Percentiles rank a stretch among this genome's conserved stretches.
These are phyloP conservation scores for Intellagama lesueurii DNA, from an alignment of 2,797 vertebrate species.

Conservation along the genomic window DNA sequence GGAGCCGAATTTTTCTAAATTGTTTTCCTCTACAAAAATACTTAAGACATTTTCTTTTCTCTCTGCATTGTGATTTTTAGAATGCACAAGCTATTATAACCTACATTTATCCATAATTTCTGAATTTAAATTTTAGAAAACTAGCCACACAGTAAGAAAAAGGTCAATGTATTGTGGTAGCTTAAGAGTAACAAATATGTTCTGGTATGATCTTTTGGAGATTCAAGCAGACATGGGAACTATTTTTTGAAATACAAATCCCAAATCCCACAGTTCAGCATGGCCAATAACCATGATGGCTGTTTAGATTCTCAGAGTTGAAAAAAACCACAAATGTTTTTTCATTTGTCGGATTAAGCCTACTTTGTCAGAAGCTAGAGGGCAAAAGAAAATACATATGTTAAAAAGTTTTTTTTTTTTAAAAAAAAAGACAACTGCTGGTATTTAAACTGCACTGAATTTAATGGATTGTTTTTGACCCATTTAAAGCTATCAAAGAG, in stretches of 20 bases:
- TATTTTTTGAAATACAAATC: too few species aligned
- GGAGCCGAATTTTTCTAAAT: neutral
- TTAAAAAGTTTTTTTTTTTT: neutral
- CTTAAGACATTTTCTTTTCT: too few species aligned
- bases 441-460: neutral
- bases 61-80: too few species aligned
- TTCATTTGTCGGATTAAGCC: neutral
- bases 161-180: too few species aligned
- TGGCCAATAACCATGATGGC: too few species aligned
- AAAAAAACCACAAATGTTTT: neutral
- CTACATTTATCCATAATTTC: neutral
- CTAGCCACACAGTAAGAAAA: neutral
- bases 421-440: neutral
- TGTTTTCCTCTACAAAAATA: neutral
- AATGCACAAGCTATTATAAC: too few species aligned
- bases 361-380: neutral
- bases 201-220: neutral
- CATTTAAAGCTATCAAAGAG: neutral
- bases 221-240: too few species aligned
- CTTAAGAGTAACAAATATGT: neutral
- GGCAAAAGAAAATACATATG: neutral
- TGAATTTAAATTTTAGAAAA: neutral
- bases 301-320: neutral
- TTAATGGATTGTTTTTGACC: neutral
- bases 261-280: too few species aligned